Conservation (phyloP, 2,113 vertebrate genomes). For the Fukomys damarensis region DNA sequence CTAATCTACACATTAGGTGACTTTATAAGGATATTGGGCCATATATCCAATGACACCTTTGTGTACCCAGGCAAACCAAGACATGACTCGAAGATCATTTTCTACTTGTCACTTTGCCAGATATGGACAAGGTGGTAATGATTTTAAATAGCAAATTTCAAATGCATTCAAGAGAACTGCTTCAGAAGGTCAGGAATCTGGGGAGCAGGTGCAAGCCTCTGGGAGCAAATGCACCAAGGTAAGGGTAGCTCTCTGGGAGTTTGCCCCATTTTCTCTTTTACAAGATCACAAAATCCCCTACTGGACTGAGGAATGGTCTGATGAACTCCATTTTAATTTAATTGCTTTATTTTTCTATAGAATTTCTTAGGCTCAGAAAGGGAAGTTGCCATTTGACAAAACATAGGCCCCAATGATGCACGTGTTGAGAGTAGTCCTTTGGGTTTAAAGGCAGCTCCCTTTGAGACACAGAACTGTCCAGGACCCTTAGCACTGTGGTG, state of each 20-base stretch:
- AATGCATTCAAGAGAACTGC: background rate
- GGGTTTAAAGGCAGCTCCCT: background rate
- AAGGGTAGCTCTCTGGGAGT: background rate
- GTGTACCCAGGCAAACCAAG: background rate
- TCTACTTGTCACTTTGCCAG: background rate
- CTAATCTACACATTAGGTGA: background rate
- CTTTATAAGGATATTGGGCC: background rate
- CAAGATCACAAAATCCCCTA: background rate
- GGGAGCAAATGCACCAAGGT: rapidly evolving
- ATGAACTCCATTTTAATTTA: background rate
- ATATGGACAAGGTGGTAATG: background rate
- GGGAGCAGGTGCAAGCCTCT: background rate
- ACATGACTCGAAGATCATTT: background rate
- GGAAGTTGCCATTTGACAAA: background rate
- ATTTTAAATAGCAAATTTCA: background rate
- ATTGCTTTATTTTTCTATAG: background rate
- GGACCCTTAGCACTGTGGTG: background rate
- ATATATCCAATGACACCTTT: background rate
- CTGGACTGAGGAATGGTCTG: background rate
- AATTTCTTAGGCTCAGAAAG: background rate
- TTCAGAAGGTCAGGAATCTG: background rate
- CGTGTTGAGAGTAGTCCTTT: background rate
- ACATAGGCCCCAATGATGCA: background rate
- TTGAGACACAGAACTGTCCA: background rate
- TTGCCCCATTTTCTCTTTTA: background rate